Conservation (phyloP, 2,888 invertebrate genomes). For the Hymenopus coronatus region DNA sequence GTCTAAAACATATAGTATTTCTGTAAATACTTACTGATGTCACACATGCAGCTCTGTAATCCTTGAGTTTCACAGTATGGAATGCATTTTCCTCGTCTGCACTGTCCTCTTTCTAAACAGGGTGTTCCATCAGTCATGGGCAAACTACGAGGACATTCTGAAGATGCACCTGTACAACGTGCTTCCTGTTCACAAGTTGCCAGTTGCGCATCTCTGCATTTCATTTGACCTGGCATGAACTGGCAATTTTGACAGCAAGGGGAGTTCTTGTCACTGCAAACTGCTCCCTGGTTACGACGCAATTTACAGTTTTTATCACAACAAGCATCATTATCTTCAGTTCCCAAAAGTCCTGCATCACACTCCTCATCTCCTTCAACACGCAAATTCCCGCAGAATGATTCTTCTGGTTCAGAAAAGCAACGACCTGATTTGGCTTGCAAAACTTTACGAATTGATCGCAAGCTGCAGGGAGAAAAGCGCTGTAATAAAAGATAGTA, state of each 20-base stretch:
- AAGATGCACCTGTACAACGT: conserved; percentile 76
- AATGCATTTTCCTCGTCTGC: conserved; percentile 85
- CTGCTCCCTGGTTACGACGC: conserved; percentile 76
- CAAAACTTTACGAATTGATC: conserved; percentile 86
- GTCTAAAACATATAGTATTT: neutral
- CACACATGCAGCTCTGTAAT: conserved; percentile 94
- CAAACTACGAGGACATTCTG: conserved; percentile 81
- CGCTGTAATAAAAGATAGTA: conserved; percentile 54
- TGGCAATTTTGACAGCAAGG: conserved; percentile 92
- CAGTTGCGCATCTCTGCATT: conserved; percentile 87
- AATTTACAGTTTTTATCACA: conserved; percentile 91
- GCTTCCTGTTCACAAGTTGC: conserved; percentile 92
- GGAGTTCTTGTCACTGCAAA: conserved; percentile 88
- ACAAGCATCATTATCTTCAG: conserved; percentile 89
- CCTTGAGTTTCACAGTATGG: conserved; percentile 94
- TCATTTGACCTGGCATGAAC: conserved; percentile 76
- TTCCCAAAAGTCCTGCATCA: conserved; percentile 90
- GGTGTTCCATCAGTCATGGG: conserved; percentile 82
- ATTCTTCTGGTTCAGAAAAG: conserved; percentile 91
- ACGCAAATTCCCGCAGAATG: conserved; percentile 92
- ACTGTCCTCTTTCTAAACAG: conserved; percentile 89
- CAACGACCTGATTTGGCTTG: conserved; percentile 89
- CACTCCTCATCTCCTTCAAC: conserved; percentile 97
- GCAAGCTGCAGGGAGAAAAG: conserved; percentile 91
- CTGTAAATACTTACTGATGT: conserved; percentile 64